A percentile compares a stretch with the other conserved stretches of the same genome.
Conservation (phyloP, 2,797 vertebrate species). For the Numenius phaeopus region DNA sequence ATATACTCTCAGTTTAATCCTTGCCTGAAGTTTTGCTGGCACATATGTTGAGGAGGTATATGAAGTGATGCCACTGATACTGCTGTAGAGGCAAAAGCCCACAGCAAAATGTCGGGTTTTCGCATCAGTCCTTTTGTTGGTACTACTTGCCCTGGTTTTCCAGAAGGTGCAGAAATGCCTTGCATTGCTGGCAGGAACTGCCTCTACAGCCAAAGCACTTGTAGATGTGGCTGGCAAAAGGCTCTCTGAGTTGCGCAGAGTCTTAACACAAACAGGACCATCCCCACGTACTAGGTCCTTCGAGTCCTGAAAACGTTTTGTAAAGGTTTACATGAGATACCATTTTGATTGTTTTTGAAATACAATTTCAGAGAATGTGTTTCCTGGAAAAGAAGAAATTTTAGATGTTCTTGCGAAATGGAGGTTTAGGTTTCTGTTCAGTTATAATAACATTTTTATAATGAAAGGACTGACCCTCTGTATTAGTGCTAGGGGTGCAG, state of each 20-base stretch:
- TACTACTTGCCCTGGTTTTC: background rate
- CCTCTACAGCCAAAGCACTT: background rate
- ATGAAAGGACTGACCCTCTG: background rate
- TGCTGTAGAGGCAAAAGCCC: background rate
- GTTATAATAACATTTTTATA: background rate
- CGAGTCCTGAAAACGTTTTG: background rate
- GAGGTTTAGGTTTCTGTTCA: background rate
- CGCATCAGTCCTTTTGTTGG: accelerated
- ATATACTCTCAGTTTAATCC: background rate
- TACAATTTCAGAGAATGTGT: background rate
- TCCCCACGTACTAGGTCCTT: background rate
- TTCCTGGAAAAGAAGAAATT: background rate
- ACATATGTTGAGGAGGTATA: accelerated
- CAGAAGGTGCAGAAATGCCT: background rate
- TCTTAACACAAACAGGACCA: background rate
- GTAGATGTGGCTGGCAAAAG: background rate
- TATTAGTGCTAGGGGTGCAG: background rate
- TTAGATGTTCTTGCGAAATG: background rate
- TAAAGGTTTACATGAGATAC: background rate
- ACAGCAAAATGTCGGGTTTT: background rate
- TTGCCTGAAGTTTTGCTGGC: background rate
- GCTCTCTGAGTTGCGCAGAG: background rate
- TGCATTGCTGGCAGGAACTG: accelerated
- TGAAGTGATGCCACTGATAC: background rate
- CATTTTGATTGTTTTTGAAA: background rate